A percentile compares a stretch with the other conserved stretches of the same genome.
phyloP scores from a whole-genome alignment of 2,113 vertebrate species.

The Trematocara marginatum region DNA sequence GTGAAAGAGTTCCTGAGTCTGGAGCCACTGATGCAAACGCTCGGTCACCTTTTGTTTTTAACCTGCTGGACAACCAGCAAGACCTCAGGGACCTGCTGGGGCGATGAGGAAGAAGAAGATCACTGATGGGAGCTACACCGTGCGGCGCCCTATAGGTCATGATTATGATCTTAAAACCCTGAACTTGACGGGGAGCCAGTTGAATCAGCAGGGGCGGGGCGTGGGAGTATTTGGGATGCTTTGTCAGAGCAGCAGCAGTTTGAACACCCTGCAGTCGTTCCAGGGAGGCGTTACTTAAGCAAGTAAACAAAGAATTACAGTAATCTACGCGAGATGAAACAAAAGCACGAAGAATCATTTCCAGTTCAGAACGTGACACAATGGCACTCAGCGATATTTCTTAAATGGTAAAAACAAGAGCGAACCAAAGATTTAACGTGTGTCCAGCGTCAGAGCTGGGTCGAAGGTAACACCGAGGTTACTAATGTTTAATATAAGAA shows the following conservation, averaged over 20 bases:
- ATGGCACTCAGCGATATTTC: neutral
- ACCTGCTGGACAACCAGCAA: neutral
- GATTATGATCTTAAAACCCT: neutral
- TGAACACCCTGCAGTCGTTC: neutral
- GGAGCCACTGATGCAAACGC: neutral
- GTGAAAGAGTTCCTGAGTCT: neutral
- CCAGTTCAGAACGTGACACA: neutral
- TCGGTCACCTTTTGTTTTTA: neutral
- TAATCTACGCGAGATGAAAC: neutral
- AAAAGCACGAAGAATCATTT: neutral
- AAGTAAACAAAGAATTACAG: neutral
- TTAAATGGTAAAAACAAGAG: neutral
- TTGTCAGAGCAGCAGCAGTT: too few relatives aligned
- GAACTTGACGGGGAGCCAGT: neutral
- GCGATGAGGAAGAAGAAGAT: neutral
- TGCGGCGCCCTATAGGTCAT: neutral
- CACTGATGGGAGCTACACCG: neutral
- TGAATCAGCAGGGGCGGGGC: accelerated
- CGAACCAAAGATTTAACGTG: neutral
- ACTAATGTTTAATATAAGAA: neutral
- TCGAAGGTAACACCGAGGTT: neutral
- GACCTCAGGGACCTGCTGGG: neutral
- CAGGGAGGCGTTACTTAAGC: neutral
- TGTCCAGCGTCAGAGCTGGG: neutral
- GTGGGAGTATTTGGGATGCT: too few relatives aligned